Conservation (phyloP, 2,888 invertebrate genomes). For the Quadriops clusia region DNA sequence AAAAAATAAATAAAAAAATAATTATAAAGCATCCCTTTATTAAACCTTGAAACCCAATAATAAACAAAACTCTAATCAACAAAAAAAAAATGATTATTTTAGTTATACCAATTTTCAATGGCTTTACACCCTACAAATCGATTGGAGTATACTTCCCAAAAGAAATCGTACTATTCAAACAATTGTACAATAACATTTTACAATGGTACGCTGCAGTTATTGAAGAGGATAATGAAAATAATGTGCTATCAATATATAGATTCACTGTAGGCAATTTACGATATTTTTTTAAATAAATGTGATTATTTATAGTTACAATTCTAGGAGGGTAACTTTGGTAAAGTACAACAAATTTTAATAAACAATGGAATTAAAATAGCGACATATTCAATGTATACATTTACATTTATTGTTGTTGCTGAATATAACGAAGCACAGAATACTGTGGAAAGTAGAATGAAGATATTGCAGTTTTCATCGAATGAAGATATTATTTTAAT, state of each 20-base stretch:
- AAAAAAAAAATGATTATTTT: too few species aligned
- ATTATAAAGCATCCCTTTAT: too few species aligned
- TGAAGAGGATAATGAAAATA: constrained; percentile 3
- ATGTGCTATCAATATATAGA: constrained; percentile 9
- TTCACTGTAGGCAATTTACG: constrained; percentile 3
- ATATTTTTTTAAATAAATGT: constrained; percentile 5
- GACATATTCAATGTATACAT: constrained; percentile 18
- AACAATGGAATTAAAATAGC: constrained; percentile 22
- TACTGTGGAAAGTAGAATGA: constrained; percentile 17
- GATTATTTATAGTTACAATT: constrained; percentile 2
- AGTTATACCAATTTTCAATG: too few species aligned
- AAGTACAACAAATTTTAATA: constrained; percentile 16
- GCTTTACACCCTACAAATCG: too few species aligned
- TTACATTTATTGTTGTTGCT: constrained; percentile 26
- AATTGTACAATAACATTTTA: too few species aligned
- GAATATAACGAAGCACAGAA: constrained; percentile 20
- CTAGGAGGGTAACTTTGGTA: constrained; percentile 18
- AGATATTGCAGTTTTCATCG: background rate
- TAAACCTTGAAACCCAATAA: too few species aligned
- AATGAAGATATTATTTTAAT: too few species aligned
- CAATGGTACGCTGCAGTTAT: too few species aligned
- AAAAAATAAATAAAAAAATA: too few species aligned
- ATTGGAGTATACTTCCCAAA: too few species aligned
- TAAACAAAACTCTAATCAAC: too few species aligned
- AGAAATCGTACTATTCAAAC: too few species aligned